These are phyloP conservation scores for Gisinianus flammeolus DNA, from an alignment of 2,888 invertebrate genomes.

Conservation along the genomic window DNA sequence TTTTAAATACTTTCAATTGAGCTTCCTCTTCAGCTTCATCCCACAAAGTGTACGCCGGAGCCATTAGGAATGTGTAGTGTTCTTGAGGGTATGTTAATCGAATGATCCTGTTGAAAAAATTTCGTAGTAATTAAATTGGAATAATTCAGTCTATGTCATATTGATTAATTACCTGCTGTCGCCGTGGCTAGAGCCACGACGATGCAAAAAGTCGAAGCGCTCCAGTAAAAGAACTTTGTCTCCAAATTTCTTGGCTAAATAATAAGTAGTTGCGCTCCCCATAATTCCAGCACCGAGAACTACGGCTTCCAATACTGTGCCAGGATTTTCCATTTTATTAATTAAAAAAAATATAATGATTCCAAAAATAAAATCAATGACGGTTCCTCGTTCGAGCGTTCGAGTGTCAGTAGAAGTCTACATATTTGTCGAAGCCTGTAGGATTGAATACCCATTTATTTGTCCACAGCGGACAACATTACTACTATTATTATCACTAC, in stretches of 20 bases:
- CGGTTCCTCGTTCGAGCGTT: too few relatives aligned
- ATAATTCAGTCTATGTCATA: not conserved
- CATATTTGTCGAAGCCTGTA: too few relatives aligned
- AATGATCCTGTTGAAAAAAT: slow-evolving; percentile 51
- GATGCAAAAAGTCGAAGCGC: slow-evolving; percentile 55
- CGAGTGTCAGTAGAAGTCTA: too few relatives aligned
- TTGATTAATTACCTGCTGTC: slow-evolving; percentile 55
- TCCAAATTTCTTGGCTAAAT: slow-evolving; percentile 43
- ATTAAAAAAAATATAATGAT: too few relatives aligned
- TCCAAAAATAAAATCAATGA: too few relatives aligned
- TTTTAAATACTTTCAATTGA: slow-evolving; percentile 46
- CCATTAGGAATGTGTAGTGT: slow-evolving; percentile 52
- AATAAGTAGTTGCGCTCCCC: slow-evolving; percentile 54
- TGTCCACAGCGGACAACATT: too few relatives aligned
- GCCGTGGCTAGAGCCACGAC: slow-evolving; percentile 56
- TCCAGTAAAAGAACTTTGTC: slow-evolving; percentile 50
- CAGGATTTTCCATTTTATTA: not conserved
- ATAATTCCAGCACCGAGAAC: slow-evolving; percentile 53
- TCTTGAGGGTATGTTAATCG: slow-evolving; percentile 52
- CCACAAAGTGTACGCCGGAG: slow-evolving; percentile 50
- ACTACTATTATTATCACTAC: too few relatives aligned
- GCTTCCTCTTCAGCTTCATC: slow-evolving; percentile 47
- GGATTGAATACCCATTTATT: too few relatives aligned
- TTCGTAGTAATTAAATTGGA: not conserved
- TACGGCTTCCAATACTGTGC: slow-evolving; percentile 41